Evolutionary conservation across 2,888 invertebrate species (phyloP).

Genomic region (Tortrix viridana): DNA sequence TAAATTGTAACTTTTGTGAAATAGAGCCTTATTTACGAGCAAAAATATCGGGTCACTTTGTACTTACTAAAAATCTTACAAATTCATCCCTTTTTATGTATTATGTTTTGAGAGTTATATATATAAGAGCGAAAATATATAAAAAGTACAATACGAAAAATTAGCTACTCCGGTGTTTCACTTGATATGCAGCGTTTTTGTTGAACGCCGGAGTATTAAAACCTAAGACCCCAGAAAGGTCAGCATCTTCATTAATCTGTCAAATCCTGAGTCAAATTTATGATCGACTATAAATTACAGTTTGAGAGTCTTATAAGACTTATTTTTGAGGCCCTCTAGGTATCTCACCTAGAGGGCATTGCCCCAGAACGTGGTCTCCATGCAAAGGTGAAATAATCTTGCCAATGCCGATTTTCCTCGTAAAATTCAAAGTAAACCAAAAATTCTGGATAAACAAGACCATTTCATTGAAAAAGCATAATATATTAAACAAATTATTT

Average conservation of each 20-base stretch:
- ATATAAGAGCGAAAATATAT: too few relatives aligned
- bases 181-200: too few relatives aligned
- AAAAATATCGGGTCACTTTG: too few relatives aligned
- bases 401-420: background rate
- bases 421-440: background rate
- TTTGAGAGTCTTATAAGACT: constrained; percentile 13
- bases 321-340: background rate
- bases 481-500: too few relatives aligned
- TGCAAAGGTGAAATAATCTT: background rate
- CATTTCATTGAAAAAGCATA: too few relatives aligned
- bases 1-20: too few relatives aligned
- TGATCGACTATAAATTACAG: constrained; percentile 10
- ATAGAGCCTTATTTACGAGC: too few relatives aligned
- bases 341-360: constrained; percentile 11
- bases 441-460: background rate
- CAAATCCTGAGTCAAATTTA: constrained; percentile 1
- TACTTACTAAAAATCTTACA: too few relatives aligned
- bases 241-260: constrained; percentile 4
- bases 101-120: too few relatives aligned
- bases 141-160: too few relatives aligned
- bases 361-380: constrained; percentile 18
- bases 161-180: too few relatives aligned
- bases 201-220: background rate
- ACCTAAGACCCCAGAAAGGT: background rate
- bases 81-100: too few relatives aligned